phyloP scores from a whole-genome alignment of 1,140 invertebrate genomes.

The Drosophila repleta region DNA sequence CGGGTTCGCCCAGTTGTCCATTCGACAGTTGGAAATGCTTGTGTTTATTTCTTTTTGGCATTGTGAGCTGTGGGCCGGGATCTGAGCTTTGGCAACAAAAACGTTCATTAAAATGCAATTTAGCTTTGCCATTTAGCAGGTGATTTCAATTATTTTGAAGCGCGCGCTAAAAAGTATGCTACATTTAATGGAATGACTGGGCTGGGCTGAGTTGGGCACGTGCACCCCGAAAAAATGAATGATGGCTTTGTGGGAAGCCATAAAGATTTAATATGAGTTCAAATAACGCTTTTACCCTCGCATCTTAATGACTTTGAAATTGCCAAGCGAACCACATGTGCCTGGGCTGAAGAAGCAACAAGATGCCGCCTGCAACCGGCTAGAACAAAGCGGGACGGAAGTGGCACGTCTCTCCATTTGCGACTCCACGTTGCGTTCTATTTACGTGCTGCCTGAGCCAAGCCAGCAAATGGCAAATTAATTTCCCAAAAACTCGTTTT shows the following conservation, averaged over 20 bases:
- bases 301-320: conserved; percentile 74
- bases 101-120: conserved; percentile 72
- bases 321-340: conserved; percentile 32
- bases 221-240: conserved; percentile 36
- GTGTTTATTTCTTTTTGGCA: conserved; percentile 46
- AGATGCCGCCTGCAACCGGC: conserved; percentile 14
- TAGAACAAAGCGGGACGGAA: conserved; percentile 15
- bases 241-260: conserved; percentile 55
- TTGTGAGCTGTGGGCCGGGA: neutral
- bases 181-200: conserved; percentile 8
- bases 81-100: conserved; percentile 20
- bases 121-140: conserved; percentile 47
- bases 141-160: conserved; percentile 62
- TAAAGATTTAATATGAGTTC: conserved; percentile 40
- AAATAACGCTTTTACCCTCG: conserved; percentile 42
- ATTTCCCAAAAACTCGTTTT: conserved; percentile 45
- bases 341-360: conserved; percentile 5
- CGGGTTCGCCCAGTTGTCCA: conserved; percentile 9
- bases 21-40: conserved; percentile 45
- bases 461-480: conserved; percentile 54
- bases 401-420: conserved; percentile 45
- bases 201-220: no score
- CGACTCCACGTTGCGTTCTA: conserved; percentile 50
- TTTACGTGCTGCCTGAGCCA: conserved; percentile 55
- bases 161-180: conserved; percentile 51